phyloP scores from a whole-genome alignment of 2,113 vertebrate genomes.

The Apus apus region DNA sequence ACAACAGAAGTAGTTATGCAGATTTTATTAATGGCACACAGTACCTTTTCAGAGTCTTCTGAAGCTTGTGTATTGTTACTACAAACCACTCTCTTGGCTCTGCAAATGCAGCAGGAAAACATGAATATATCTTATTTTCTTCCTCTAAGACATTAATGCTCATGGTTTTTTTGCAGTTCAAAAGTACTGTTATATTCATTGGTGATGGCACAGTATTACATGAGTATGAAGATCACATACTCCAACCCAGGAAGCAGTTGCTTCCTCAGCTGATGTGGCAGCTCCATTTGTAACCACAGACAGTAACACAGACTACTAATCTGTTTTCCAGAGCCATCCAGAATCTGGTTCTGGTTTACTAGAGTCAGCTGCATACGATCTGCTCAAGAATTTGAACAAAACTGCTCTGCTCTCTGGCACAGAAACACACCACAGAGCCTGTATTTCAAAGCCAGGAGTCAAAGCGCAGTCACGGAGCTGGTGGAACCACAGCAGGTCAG shows the following conservation, averaged over 20 bases:
- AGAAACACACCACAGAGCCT: background rate
- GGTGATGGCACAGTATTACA: background rate
- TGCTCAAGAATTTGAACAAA: background rate
- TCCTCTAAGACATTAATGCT: background rate
- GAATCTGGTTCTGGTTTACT: fast-evolving
- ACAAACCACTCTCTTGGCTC: background rate
- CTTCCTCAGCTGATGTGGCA: background rate
- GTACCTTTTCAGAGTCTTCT: background rate
- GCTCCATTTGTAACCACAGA: background rate
- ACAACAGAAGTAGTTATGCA: background rate
- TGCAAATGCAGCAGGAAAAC: background rate
- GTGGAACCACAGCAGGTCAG: fast-evolving
- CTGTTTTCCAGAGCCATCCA: background rate
- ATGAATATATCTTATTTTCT: background rate
- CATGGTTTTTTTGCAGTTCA: background rate
- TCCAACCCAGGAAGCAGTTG: background rate
- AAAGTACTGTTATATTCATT: background rate
- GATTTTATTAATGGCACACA: background rate
- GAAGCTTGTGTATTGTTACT: background rate
- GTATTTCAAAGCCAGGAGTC: fast-evolving
- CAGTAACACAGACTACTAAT: background rate
- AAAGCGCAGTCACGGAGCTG: fast-evolving
- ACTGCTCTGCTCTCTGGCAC: background rate
- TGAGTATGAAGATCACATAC: background rate
- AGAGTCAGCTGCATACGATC: background rate